Evolutionary conservation across 1,140 invertebrate species (phyloP), one percentile per base, ranked within the genome.

Genomic region (Lepidotrigona ventralis): DNA sequence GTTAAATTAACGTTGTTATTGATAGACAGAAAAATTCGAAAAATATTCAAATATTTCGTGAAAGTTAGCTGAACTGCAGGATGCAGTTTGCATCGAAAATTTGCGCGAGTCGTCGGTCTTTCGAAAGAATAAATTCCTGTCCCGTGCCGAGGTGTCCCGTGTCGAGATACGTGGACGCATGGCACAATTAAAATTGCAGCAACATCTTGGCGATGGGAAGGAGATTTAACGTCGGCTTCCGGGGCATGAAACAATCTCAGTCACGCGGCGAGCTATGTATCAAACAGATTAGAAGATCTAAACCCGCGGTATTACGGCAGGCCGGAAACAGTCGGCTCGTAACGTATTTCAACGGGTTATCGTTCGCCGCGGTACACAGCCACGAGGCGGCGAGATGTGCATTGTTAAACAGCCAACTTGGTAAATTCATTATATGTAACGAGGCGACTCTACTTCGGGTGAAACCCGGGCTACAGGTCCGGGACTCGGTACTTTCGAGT

Each of bases 281-380:
- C 86, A 88, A 88, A 88, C 66, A 88, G 83, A 86, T 88, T 88
- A 86, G 87, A 88, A 83, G 77, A 88, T 86, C 76, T 83, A 88
- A 85, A 74, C 79, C 78, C 77, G 73, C 64, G 68, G 86, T 71
- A 68, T 75, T 73, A 82, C 79, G n/a, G 39, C 6, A 54, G 21
- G 33, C 68, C 79, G 87, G 83, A 85, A 88, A 83, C 76, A 80
- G 58, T 63, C 53, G 78, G 79, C 84, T 69, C 72, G 84, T 85
- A 85, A 88, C 87, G 79, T 88, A 88, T 88, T 88, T 88, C 84
- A 88, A 78, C 84, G 68, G 86, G 86, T 88, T 88, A 88, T 88
- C 87, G 87, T 88, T 85, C 70, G 86, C 66, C 68, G 75, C 68
- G 84, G 79, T 88, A 85, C 87, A 88, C 46, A 79, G 63, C 72